Evolutionary conservation across 2,888 invertebrate species (phyloP).

Genomic region (Stramonita haemastoma): DNA sequence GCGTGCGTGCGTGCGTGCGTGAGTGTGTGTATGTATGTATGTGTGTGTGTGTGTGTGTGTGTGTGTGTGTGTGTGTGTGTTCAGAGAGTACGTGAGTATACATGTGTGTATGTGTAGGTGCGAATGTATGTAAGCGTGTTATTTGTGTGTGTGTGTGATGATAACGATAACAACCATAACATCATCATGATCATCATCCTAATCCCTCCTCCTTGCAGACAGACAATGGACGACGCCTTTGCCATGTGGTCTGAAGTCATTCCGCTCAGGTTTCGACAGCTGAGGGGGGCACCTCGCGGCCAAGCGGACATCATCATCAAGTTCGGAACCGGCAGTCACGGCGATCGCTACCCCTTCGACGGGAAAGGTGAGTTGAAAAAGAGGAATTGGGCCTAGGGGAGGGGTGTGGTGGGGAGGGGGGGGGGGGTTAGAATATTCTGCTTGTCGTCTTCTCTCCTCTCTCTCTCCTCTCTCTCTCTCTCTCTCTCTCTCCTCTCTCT

Average conservation of each 20-base stretch:
- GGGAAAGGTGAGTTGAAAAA: constrained; percentile 12
- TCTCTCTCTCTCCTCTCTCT: too few species aligned
- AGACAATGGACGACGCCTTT: constrained; percentile 1
- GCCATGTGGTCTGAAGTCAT: constrained; percentile 12
- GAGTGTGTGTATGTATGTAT: too few species aligned
- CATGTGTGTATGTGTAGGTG: too few species aligned
- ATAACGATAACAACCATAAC: background rate
- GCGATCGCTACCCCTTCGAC: constrained; percentile 37
- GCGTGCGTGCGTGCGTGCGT: too few species aligned
- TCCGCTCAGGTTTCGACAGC: constrained; percentile 25
- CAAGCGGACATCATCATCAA: constrained; percentile 33
- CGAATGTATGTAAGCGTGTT: background rate
- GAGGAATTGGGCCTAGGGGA: background rate
- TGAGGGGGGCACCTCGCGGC: background rate
- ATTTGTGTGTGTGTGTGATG: background rate
- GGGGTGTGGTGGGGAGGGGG: too few species aligned
- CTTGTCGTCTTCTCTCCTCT: background rate
- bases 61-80: too few species aligned
- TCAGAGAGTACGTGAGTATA: too few species aligned
- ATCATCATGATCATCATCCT: background rate
- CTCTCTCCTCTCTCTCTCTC: too few species aligned
- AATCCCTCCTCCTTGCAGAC: background rate
- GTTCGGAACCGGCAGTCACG: constrained; percentile 15
- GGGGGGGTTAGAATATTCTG: too few species aligned
- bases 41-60: too few species aligned